Evolutionary conservation across 1,140 invertebrate species (phyloP).

Genomic region (Ceratina japonica): DNA sequence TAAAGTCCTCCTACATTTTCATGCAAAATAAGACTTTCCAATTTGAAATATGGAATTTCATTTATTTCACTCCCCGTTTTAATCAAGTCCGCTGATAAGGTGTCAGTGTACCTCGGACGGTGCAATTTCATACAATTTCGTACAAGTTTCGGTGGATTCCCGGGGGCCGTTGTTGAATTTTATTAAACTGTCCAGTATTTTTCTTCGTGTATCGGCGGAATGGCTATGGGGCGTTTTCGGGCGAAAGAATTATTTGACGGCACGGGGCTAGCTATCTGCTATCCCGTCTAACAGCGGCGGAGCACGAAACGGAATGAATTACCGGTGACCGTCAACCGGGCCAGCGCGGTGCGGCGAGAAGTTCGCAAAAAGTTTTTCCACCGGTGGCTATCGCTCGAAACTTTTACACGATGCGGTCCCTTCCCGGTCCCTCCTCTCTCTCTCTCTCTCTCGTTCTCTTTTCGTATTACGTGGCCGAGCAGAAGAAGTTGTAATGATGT

Average conservation of each 20-base stretch:
- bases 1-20: too few relatives aligned
- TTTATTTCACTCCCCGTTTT: too few relatives aligned
- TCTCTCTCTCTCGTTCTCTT: neutral
- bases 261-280: conserved; percentile 47
- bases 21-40: too few relatives aligned
- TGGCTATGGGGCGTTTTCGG: neutral
- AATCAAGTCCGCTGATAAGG: too few relatives aligned
- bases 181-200: too few relatives aligned
- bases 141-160: too few relatives aligned
- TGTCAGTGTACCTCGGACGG: too few relatives aligned
- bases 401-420: conserved; percentile 24
- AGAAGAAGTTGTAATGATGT: conserved; percentile 58
- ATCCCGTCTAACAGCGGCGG: conserved; percentile 23
- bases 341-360: too few relatives aligned
- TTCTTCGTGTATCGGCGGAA: too few relatives aligned
- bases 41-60: too few relatives aligned
- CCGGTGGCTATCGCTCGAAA: conserved; percentile 32
- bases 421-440: neutral
- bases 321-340: conserved; percentile 58
- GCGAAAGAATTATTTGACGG: conserved; percentile 24
- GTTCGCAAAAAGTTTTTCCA: conserved; percentile 53
- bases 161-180: too few relatives aligned
- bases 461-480: conserved; percentile 15
- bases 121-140: too few relatives aligned
- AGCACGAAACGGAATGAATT: conserved; percentile 56